These are phyloP conservation scores for Ctena decussata DNA, from an alignment of 2,888 invertebrate genomes.

Conservation along the genomic window DNA sequence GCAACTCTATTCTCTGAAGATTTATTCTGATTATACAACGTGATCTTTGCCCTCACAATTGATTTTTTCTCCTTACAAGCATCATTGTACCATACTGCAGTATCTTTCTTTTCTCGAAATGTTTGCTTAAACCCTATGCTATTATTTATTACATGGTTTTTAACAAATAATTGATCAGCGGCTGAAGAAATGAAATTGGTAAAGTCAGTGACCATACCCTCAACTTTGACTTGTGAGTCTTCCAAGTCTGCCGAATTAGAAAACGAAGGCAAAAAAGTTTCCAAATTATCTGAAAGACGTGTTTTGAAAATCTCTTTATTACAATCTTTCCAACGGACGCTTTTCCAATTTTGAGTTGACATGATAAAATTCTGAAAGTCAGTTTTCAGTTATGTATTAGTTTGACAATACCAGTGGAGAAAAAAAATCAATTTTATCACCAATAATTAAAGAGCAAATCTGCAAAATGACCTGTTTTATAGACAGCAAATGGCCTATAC, in stretches of 20 bases:
- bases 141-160: neutral
- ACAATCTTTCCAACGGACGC: neutral
- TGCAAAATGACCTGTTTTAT: too few relatives aligned
- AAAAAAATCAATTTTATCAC: too few relatives aligned
- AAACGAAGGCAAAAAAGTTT: neutral
- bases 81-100: conserved; percentile 15
- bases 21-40: neutral
- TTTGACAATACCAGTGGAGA: too few relatives aligned
- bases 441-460: too few relatives aligned
- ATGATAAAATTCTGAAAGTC: too few relatives aligned
- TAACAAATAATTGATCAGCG: neutral
- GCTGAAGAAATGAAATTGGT: neutral
- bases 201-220: neutral
- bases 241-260: neutral
- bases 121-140: neutral
- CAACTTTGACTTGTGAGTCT: neutral
- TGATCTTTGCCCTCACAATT: neutral
- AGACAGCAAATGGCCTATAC: too few relatives aligned
- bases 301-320: neutral
- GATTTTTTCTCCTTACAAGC: conserved; percentile 9
- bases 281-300: neutral
- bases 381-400: too few relatives aligned
- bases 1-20: neutral
- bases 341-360: neutral
- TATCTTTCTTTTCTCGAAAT: neutral